A percentile compares a stretch with the other conserved stretches of the same genome.
Evolutionary conservation across 2,888 invertebrate genomes (phyloP).

Genomic region (Dascillus cervinus): DNA sequence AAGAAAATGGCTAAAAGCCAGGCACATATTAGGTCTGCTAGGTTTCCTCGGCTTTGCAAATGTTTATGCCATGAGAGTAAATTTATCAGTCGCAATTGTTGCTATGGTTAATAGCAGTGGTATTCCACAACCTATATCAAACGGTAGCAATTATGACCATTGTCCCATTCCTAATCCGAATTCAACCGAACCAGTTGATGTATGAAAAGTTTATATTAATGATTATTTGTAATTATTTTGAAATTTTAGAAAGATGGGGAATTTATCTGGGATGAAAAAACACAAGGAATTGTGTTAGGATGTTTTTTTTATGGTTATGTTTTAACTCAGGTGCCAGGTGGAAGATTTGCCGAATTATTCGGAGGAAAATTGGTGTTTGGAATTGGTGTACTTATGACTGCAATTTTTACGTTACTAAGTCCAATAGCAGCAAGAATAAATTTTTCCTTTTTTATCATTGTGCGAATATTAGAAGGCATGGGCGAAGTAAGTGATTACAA

Average conservation of each 20-base stretch:
- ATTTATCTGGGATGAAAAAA: slow-evolving; percentile 70
- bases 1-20: slow-evolving; percentile 60
- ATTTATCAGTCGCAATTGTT: slow-evolving; percentile 88
- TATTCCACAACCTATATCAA: slow-evolving; percentile 46
- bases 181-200: slow-evolving; percentile 25
- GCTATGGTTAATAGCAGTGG: slow-evolving; percentile 83
- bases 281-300: slow-evolving; percentile 73
- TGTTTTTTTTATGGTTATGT: slow-evolving; percentile 82
- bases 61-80: slow-evolving; percentile 85
- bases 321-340: slow-evolving; percentile 73
- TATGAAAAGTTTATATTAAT: background rate
- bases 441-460: slow-evolving; percentile 61
- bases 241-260: slow-evolving; percentile 48
- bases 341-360: slow-evolving; percentile 72
- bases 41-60: slow-evolving; percentile 84
- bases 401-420: slow-evolving; percentile 73
- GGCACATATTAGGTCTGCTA: slow-evolving; percentile 72
- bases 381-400: slow-evolving; percentile 70
- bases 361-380: slow-evolving; percentile 88
- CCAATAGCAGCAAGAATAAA: slow-evolving; percentile 69
- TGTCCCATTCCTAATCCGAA: slow-evolving; percentile 49
- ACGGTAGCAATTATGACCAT: slow-evolving; percentile 53
- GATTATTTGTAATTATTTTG: background rate
- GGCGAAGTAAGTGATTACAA: slow-evolving; percentile 54
- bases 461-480: slow-evolving; percentile 74